phyloP scores from a whole-genome alignment of 2,113 vertebrate genomes.

The Pseudonaja textilis region DNA sequence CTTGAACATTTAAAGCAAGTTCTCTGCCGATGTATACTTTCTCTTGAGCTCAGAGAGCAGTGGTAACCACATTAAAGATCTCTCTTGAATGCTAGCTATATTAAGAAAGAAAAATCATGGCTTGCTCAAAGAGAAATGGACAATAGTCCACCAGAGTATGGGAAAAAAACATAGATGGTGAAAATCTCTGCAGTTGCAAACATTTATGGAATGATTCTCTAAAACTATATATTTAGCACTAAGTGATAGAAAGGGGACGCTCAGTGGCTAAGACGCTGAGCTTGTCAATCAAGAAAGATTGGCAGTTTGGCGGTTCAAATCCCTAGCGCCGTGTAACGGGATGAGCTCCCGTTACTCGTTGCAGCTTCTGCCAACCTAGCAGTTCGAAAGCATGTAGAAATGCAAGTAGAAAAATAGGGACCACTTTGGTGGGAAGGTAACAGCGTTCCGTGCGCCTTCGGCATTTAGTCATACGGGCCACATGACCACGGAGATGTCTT shows the following conservation, averaged over 20 bases:
- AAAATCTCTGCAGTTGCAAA: neutral
- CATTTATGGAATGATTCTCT: slow-evolving; percentile 27
- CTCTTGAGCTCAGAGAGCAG: neutral
- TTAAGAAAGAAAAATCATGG: fast-evolving
- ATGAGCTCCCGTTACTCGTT: too few relatives aligned
- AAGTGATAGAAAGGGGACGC: neutral
- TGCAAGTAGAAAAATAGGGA: too few relatives aligned
- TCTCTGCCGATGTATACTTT: neutral
- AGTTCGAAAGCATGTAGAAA: too few relatives aligned
- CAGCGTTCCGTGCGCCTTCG: too few relatives aligned
- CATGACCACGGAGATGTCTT: too few relatives aligned
- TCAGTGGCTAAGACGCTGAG: too few relatives aligned
- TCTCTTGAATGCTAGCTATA: fast-evolving
- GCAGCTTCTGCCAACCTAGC: too few relatives aligned
- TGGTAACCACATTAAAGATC: fast-evolving
- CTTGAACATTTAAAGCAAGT: neutral
- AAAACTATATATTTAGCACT: neutral
- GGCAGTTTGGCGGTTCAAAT: too few relatives aligned
- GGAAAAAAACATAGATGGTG: neutral
- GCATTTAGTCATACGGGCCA: too few relatives aligned
- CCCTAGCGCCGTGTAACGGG: too few relatives aligned
- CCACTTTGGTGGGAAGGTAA: too few relatives aligned
- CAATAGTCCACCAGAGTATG: neutral
- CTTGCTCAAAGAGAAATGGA: neutral
- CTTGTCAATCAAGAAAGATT: too few relatives aligned